Conservation (phyloP, 2,113 vertebrate genomes). For the Leucoraja erinaceus region DNA sequence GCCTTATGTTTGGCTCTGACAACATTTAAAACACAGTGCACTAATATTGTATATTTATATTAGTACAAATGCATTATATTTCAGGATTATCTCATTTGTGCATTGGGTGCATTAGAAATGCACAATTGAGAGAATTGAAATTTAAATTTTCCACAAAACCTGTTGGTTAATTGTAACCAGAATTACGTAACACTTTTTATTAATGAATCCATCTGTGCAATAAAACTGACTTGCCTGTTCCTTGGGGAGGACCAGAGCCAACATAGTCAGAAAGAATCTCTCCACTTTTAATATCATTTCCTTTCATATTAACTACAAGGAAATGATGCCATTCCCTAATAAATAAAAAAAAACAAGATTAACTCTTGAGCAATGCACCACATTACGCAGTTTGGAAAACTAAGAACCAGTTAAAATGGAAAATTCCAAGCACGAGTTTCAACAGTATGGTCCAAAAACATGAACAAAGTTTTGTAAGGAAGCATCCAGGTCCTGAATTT, state of each 20-base stretch:
- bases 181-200: not conserved
- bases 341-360: not conserved
- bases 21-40: not conserved
- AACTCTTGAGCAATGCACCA: not conserved
- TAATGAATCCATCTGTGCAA: not conserved
- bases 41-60: not conserved
- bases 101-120: not conserved
- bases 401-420: not conserved
- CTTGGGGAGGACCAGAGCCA: constrained; percentile 81
- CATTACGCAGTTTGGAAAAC: not conserved
- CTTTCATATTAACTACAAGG: constrained; percentile 88
- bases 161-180: not conserved
- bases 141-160: not conserved
- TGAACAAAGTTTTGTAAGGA: not conserved
- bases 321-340: constrained; percentile 93
- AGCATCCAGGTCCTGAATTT: not conserved
- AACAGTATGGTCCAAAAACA: not conserved
- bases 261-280: constrained; percentile 80
- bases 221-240: constrained; percentile 66
- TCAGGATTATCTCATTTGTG: not conserved
- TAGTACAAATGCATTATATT: not conserved
- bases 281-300: constrained; percentile 74
- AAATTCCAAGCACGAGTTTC: not conserved
- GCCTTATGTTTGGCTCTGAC: too few species aligned
- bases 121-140: not conserved